phyloP scores from a whole-genome alignment of 2,113 vertebrate genomes.

The Ceyx cyanopectus region DNA sequence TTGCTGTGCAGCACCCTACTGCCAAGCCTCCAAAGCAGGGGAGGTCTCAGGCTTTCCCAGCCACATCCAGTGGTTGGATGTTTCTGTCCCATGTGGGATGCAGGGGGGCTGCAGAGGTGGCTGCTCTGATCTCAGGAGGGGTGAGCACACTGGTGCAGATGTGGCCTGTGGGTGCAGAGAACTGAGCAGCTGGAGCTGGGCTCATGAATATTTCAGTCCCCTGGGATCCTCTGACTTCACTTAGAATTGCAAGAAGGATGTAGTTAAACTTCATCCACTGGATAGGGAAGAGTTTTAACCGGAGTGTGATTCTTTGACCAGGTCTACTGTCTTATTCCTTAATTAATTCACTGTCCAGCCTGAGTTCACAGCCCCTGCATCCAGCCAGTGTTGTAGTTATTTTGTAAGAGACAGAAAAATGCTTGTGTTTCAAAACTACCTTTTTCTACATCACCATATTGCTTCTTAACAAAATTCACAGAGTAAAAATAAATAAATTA shows the following conservation, averaged over 20 bases:
- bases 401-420: background rate
- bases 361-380: background rate
- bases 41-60: background rate
- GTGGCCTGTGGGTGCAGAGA: background rate
- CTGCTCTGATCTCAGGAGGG: background rate
- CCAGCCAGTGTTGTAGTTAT: background rate
- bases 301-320: background rate
- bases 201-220: background rate
- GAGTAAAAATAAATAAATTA: background rate
- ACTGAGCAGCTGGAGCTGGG: background rate
- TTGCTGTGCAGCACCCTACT: background rate
- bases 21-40: background rate
- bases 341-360: background rate
- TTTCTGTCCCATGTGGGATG: background rate
- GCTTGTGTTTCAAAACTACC: background rate
- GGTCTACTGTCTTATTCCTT: background rate
- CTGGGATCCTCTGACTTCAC: background rate
- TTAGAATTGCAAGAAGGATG: background rate
- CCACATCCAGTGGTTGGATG: accelerated
- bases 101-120: too few species aligned
- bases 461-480: background rate
- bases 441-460: background rate
- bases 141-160: background rate
- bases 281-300: background rate
- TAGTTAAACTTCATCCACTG: background rate